These are phyloP conservation scores for Hemicrepidius hirtus DNA, from an alignment of 2,888 invertebrate genomes.

Conservation along the genomic window DNA sequence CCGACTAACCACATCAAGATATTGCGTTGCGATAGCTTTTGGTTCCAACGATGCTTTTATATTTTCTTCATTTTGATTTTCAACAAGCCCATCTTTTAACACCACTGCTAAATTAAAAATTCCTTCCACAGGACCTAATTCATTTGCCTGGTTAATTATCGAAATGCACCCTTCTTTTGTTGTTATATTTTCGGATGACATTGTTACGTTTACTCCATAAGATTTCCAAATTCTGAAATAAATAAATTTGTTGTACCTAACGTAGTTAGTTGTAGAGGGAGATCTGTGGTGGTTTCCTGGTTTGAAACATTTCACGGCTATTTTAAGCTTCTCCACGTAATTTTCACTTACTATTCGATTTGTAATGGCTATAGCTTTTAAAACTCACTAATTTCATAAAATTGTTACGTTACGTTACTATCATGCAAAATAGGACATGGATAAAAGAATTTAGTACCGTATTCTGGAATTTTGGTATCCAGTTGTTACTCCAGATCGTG, in stretches of 20 bases:
- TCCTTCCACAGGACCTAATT: constrained; percentile 84
- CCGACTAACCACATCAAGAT: constrained; percentile 83
- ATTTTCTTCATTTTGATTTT: constrained; percentile 83
- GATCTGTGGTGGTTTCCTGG: no score
- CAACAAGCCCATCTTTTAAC: constrained; percentile 83
- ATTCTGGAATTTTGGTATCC: constrained; percentile 89
- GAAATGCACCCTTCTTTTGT: constrained; percentile 80
- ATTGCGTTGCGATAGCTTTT: constrained; percentile 87
- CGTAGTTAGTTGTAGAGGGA: no score
- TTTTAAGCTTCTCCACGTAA: no score
- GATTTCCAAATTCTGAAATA: constrained; percentile 78
- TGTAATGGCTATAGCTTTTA: constrained; percentile 67
- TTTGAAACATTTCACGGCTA: no score
- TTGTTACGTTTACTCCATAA: constrained; percentile 80
- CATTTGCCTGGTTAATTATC: constrained; percentile 79
- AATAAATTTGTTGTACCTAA: neutral
- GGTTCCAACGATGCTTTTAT: constrained; percentile 83
- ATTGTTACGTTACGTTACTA: no score
- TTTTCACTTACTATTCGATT: no score
- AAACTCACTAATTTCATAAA: neutral
- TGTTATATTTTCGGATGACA: constrained; percentile 84
- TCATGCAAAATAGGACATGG: no score
- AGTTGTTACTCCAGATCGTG: constrained; percentile 84
- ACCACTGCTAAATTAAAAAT: constrained; percentile 94
- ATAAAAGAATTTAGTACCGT: constrained; percentile 72